Conservation (phyloP, 1,140 invertebrate genomes). For the Drosophila baimaii region DNA sequence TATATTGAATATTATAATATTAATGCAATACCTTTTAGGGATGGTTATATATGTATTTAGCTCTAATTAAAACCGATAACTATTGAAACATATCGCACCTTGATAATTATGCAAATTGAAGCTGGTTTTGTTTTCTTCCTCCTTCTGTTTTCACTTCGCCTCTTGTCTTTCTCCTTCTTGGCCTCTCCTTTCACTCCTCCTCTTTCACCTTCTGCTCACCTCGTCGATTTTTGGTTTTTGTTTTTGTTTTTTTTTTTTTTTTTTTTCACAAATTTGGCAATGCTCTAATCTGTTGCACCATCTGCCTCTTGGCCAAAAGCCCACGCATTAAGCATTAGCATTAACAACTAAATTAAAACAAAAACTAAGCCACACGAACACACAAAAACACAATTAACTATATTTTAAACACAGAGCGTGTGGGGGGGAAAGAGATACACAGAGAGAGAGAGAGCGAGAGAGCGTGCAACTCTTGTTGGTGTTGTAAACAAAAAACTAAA, state of each 20-base stretch:
- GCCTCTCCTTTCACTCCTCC: conserved; percentile 2
- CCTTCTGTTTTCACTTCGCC: conserved; percentile 14
- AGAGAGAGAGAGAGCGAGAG: conserved; percentile 21
- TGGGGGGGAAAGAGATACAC: neutral
- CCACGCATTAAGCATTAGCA: conserved; percentile 30
- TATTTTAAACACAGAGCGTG: neutral
- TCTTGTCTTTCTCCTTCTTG: conserved; percentile 5
- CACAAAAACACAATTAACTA: conserved; percentile 14
- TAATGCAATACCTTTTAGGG: no score
- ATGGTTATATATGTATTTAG: conserved; percentile 5
- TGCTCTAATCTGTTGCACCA: conserved; percentile 42
- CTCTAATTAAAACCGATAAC: conserved; percentile 12
- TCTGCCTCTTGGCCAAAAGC: conserved; percentile 19
- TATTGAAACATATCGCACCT: conserved; percentile 61
- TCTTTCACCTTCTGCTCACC: conserved; percentile 1
- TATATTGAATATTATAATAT: neutral
- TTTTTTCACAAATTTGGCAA: conserved; percentile 28
- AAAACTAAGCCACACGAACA: conserved; percentile 24
- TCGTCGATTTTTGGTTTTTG: conserved; percentile 1
- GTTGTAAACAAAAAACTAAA: conserved; percentile 29
- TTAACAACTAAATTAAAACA: conserved; percentile 37
- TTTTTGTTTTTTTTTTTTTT: neutral
- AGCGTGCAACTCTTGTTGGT: conserved; percentile 12
- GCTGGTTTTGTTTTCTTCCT: conserved; percentile 1
- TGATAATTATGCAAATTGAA: conserved; percentile 63